A percentile compares a stretch with the other conserved stretches of the same genome.
Evolutionary conservation across 2,113 vertebrate genomes (phyloP).

Genomic region (Saccopteryx bilineata): DNA sequence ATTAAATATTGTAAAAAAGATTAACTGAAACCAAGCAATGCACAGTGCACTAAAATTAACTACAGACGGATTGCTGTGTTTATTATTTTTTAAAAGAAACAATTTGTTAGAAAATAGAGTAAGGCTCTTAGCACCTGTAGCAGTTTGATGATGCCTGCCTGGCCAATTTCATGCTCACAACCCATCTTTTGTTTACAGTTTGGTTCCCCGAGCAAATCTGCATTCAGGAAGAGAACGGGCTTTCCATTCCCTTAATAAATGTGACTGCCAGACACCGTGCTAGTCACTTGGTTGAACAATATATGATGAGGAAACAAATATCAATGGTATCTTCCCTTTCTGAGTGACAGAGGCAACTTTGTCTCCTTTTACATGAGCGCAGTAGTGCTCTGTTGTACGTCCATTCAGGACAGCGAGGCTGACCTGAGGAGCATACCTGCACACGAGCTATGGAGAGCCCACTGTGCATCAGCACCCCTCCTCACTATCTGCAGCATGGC

Average conservation of each 20-base stretch:
- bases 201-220: not conserved
- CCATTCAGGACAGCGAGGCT: not conserved
- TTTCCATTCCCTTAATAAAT: not conserved
- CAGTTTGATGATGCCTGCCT: not conserved
- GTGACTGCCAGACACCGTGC: not conserved
- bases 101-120: not conserved
- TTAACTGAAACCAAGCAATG: constrained; percentile 26
- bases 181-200: not conserved
- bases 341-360: not conserved
- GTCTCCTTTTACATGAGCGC: not conserved
- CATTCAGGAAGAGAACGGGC: not conserved
- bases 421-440: not conserved
- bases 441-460: not conserved
- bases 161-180: not conserved
- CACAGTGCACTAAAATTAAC: not conserved
- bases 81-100: not conserved
- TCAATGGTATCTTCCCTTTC: not conserved
- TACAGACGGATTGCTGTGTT: not conserved
- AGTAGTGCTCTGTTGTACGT: not conserved
- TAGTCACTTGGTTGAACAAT: not conserved
- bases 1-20: constrained; percentile 23
- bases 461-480: not conserved
- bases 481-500: not conserved
- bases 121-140: not conserved
- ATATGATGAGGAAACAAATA: not conserved